Evolutionary conservation across 2,888 invertebrate genomes (phyloP), one percentile per base, ranked within the genome.

Genomic region (Melipona bicolor): DNA sequence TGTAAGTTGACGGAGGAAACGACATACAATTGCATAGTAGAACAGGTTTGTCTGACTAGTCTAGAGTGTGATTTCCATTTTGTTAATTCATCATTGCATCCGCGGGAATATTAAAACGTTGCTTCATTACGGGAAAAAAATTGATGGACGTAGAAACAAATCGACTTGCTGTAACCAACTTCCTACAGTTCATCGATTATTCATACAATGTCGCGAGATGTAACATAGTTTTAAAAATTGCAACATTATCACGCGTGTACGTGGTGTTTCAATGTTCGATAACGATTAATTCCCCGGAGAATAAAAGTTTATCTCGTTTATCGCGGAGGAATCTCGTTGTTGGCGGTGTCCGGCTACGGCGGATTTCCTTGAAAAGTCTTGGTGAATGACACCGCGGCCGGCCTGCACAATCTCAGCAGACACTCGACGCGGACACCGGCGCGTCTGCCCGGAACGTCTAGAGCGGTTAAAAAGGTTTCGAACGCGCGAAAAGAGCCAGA

Each of bases 381-480:
- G 3, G 50, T 49, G 74, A 82, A 83, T 78, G 84, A 73, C 68
- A 79, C 50, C 27, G 70, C 64, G 69, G 65, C 69, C 27, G 69
- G 64, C 15, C 61, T 36, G 21, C 54, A 59, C 71, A 80, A 73
- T 72, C 61, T 71, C 13, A 43, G 27, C 56, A 49, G 72, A 71
- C 68, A 72, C 68, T 83, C 69, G 84, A 61, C 70, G 61, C 13
- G 61, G 74, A 15, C 43, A 43, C 65, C 69, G 15, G 64, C 52
- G 64, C 52, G 74, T 75, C 67, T 71, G 71, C 21, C 64, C 36
- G 70, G 67, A 84, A 65, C 79, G 71, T 74, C 72, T 84, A 72
- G 83, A 72, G 78, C 67, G 72, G 78, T 76, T 82, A 73, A 84
- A 84, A 83, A 84, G 85, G 85, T 85, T 84, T 69, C 65, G 70